Evolutionary conservation across 2,113 vertebrate genomes (phyloP).

Genomic region (Perca schrenkii): DNA sequence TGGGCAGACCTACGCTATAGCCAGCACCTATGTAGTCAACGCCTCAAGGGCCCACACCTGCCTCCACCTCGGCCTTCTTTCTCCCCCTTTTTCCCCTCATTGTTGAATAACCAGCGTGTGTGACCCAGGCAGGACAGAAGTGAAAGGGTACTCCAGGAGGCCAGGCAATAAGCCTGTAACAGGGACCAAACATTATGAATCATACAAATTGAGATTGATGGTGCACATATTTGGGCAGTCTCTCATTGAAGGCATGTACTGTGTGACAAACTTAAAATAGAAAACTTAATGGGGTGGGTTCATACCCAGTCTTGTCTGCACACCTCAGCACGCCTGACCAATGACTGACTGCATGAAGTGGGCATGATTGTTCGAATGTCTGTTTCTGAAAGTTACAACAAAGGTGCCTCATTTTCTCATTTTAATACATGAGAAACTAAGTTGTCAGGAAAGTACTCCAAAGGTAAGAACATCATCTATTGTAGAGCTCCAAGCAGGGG

Average conservation of each 20-base stretch:
- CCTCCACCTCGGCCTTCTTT: background rate
- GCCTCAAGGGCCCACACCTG: background rate
- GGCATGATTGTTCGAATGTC: background rate
- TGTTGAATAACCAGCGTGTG: conserved; percentile 14
- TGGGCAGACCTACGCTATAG: conserved; percentile 14
- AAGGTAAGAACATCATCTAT: background rate
- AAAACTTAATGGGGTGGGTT: background rate
- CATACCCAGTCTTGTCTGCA: background rate
- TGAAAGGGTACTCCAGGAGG: background rate
- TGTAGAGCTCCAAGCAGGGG: background rate
- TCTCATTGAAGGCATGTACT: too few species aligned
- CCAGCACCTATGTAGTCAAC: conserved; percentile 34
- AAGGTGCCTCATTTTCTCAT: background rate
- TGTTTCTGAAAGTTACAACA: background rate
- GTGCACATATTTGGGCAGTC: background rate
- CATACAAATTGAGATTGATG: background rate
- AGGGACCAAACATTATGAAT: background rate
- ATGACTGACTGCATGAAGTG: background rate
- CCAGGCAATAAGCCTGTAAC: background rate
- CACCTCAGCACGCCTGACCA: background rate
- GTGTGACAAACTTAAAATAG: background rate
- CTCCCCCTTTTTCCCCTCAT: background rate
- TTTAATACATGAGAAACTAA: background rate
- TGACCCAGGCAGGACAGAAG: conserved; percentile 9
- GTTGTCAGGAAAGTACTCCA: background rate